Evolutionary conservation across 2,113 vertebrate species (phyloP), one percentile per base, ranked within the genome.

Genomic region (Cnemophilus loriae): DNA sequence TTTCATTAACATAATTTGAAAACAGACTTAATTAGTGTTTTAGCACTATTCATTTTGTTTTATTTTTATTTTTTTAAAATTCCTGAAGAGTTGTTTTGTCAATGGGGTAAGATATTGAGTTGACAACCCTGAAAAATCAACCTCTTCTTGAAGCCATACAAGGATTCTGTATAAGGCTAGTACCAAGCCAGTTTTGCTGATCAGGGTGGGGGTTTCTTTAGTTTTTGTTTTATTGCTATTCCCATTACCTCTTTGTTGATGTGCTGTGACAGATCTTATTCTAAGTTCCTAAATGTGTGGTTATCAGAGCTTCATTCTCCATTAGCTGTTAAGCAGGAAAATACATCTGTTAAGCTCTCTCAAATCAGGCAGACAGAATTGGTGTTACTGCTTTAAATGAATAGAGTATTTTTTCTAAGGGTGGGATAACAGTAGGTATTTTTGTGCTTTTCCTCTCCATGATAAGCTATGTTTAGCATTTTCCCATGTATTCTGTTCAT

Each of bases 1-100:
- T 96, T 97, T 93, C 79, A 95, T 97, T 97, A 97, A 77, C 94
- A 96, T 97, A 96, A 97, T 96, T 96, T 77, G 41, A 96, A 96
- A 97, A 89, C 92, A 97, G 95, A 82, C 83, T 87, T 97, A 96
- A 97, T 97, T 97, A 97, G 86, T 94, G 95, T 91, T 93, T 94
- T 93, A 96, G 18, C 55, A 79, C 76, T 92, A 61, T 95, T 84
- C 41, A 75, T 90, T 93, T 95, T 89, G 82, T 56, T 91, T 69
- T 71, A 32, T 76, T 95, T 90, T 84, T 28, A 14, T 42, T 90
- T 93, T 95, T 76, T 95, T 77, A 44, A 1, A 76, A 65, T 94
- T 93, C 53, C 39, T 92, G 49, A 92, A 83, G 60, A 93, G 47
- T 47, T 20, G 2, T 84, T 93, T 87, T 86, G 87, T 82, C 59